Evolutionary conservation across 23 tunicate species (phyloP).

Genomic region (Ascidia mentula): DNA sequence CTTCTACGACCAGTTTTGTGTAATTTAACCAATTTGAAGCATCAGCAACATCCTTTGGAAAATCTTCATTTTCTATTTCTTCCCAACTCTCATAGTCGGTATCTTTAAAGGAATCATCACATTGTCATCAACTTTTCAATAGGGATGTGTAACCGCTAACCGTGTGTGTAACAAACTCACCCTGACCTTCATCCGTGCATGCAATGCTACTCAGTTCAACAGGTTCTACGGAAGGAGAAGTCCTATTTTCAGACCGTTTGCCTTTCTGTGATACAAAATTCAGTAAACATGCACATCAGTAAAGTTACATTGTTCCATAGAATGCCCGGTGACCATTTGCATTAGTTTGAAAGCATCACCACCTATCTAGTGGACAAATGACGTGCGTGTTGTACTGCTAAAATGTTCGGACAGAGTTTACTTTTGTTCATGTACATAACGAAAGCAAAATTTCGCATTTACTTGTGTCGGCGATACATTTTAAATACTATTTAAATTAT

Average conservation of each 20-base stretch:
- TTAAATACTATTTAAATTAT: too few relatives aligned
- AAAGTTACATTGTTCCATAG: background rate
- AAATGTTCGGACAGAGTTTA: too few relatives aligned
- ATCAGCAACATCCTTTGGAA: background rate
- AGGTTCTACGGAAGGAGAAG: background rate
- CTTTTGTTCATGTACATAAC: too few relatives aligned
- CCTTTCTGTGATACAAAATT: conserved; percentile 5
- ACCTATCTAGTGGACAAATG: too few relatives aligned
- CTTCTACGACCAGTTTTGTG: conserved; percentile 1
- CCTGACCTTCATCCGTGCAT: background rate
- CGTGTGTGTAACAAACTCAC: too few relatives aligned
- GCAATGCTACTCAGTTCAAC: conserved; percentile 41
- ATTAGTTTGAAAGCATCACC: too few relatives aligned
- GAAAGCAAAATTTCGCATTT: too few relatives aligned
- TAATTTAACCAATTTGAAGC: conserved; percentile 27
- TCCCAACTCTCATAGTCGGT: conserved; percentile 36
- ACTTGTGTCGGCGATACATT: too few relatives aligned
- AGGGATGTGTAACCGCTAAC: too few relatives aligned
- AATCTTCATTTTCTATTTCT: conserved; percentile 14
- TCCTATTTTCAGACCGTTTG: background rate
- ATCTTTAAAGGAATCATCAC: background rate
- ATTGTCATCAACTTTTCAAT: too few relatives aligned
- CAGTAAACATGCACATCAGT: background rate
- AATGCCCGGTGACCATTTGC: too few relatives aligned
- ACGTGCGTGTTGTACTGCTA: too few relatives aligned